These are phyloP conservation scores for Pseudomyrmex cubaensis DNA, from an alignment of 1,140 invertebrate genomes.

Conservation along the genomic window DNA sequence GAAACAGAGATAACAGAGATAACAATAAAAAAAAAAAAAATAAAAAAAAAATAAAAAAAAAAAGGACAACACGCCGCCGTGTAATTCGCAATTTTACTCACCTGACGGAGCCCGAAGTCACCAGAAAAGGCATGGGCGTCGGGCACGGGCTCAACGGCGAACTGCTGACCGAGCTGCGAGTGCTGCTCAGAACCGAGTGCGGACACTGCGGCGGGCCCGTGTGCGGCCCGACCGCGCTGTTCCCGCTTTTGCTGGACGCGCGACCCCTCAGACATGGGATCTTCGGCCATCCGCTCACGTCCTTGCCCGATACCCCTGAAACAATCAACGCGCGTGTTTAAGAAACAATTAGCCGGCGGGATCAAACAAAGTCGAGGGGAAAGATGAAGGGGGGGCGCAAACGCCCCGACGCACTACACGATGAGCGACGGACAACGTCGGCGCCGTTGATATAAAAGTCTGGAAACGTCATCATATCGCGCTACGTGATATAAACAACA, in stretches of 20 bases:
- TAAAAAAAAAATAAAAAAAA: not conserved
- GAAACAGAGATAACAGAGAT: constrained; percentile 5
- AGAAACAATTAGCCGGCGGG: no score
- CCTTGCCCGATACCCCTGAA: constrained; percentile 77
- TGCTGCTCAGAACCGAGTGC: constrained; percentile 89
- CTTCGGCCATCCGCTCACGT: constrained; percentile 80
- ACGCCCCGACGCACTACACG: no score
- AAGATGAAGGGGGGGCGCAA: no score
- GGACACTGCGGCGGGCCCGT: constrained; percentile 89
- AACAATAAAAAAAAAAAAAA: no score
- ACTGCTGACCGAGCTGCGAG: constrained; percentile 87
- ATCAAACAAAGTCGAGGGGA: no score
- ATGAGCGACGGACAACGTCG: no score
- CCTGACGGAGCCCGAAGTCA: constrained; percentile 89
- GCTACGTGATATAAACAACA: no score
- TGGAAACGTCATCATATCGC: no score
- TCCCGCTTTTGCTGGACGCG: constrained; percentile 68
- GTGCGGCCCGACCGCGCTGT: constrained; percentile 83
- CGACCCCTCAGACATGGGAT: constrained; percentile 79
- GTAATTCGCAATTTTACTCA: constrained; percentile 75
- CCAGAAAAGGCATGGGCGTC: constrained; percentile 90
- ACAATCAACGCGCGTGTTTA: constrained; percentile 13
- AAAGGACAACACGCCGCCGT: not conserved
- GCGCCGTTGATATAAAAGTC: no score
- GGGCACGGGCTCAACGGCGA: constrained; percentile 88